Evolutionary conservation across 2,113 vertebrate species (phyloP), one percentile per base, ranked within the genome.

Genomic region (Acanthochromis polyacanthus): DNA sequence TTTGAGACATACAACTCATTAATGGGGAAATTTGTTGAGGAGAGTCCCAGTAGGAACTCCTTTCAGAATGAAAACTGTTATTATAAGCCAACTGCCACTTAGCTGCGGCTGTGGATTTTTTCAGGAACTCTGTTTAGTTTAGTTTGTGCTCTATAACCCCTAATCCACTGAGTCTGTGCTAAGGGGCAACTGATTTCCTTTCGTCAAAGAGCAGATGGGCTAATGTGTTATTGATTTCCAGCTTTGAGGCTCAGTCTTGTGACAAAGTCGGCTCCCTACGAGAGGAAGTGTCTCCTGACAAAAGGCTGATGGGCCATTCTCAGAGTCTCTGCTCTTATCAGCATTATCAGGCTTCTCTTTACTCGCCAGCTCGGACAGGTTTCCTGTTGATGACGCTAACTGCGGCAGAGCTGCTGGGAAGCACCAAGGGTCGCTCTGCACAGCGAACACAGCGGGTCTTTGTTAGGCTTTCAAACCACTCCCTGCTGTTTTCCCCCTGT

Each of bases 311-410:
- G 72, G 82, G 64, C 46, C 25, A 4, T 64, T 71, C 71, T 65
- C 57, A 43, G 32, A 58, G 71, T 84, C 85, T 83, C 78, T 64
- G 4, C 67, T 38, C 72, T 87, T 86, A 90, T 91, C 89, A 52
- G 48, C 28, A 4, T 60, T 75, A 91, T 90, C 75, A 71, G 60
- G 45, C 16, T 9, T 52, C 62, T 74, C 77, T 68, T n/a, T 62
- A 55, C 67, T 76, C 52, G 58, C 57, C 87, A 73, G 81, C 57
- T 30, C 46, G 30, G 69, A 71, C 71, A 78, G 73, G 64, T 90
- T 89, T 89, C 87, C 84, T 90, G 67, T 38, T 65, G 23, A 71
- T 80, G 84, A 87, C 65, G 65, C 43, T 78, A 84, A 14, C 69
- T 48, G 58, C 56, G 58, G 32, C 2, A 15, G 51, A 71, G 84